Percentiles rank a stretch among this genome's conserved stretches.
Conservation (phyloP, 2,113 vertebrate genomes). For the Peromyscus polionotus region DNA sequence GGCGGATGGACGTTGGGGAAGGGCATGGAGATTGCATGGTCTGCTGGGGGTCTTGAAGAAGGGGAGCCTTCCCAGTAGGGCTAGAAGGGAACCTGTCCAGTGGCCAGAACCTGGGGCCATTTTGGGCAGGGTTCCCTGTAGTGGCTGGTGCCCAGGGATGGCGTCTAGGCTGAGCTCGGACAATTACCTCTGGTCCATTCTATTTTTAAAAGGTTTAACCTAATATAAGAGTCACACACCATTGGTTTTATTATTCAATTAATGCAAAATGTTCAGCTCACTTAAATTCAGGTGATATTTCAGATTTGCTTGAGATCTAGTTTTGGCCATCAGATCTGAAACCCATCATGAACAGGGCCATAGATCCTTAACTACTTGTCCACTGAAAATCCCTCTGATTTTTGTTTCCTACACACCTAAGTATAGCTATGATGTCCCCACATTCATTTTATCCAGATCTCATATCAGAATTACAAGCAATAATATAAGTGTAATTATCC, state of each 20-base stretch:
- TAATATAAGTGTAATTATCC: background rate
- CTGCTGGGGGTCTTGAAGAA: no score
- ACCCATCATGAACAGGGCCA: background rate
- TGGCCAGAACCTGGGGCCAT: no score
- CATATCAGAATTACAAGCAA: background rate
- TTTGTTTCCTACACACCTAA: background rate
- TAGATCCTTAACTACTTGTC: background rate
- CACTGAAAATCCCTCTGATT: background rate
- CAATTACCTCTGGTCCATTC: background rate
- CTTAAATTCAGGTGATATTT: background rate
- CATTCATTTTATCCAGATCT: background rate
- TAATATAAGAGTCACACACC: background rate
- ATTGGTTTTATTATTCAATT: conserved; percentile 36
- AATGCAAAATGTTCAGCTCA: background rate
- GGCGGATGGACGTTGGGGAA: no score
- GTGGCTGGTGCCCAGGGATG: no score
- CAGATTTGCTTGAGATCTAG: background rate
- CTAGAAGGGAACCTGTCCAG: no score
- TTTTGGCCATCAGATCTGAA: background rate
- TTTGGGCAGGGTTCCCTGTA: no score
- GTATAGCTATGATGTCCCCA: background rate
- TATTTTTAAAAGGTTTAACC: background rate
- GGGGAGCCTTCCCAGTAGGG: no score
- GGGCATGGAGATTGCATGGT: no score
- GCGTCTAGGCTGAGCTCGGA: no score